A percentile compares a stretch with the other conserved stretches of the same genome.
Evolutionary conservation across 2,888 invertebrate species (phyloP).

Genomic region (Platerodrilus igneus): DNA sequence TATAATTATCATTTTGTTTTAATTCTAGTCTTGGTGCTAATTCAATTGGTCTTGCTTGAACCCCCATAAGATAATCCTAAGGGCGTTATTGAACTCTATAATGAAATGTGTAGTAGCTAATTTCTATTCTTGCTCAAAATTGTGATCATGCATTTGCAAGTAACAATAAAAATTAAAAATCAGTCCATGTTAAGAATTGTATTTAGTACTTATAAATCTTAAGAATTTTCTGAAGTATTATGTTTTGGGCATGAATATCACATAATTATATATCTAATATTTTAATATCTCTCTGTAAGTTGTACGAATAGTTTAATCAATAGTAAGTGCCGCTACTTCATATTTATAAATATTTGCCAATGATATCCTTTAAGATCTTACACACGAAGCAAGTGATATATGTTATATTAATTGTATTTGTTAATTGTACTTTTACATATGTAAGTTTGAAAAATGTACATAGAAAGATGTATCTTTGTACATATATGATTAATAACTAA

Average conservation of each 20-base stretch:
- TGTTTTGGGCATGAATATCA: constrained; percentile 8
- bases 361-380: constrained; percentile 24
- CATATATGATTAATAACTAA: constrained; percentile 47
- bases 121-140: constrained; percentile 18
- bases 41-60: too few species aligned
- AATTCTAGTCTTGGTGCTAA: too few species aligned
- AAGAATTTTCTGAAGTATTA: neutral
- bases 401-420: constrained; percentile 33
- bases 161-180: constrained; percentile 5
- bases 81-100: too few species aligned
- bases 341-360: constrained; percentile 21
- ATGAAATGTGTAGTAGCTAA: too few species aligned
- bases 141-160: constrained; percentile 12
- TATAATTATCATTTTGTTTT: too few species aligned
- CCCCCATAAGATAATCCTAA: too few species aligned
- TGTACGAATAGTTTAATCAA: constrained; percentile 17
- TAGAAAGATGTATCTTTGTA: constrained; percentile 51
- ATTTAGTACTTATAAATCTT: constrained; percentile 6
- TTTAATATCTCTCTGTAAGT: constrained; percentile 15
- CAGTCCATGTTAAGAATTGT: constrained; percentile 2
- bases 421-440: constrained; percentile 38
- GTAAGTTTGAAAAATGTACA: constrained; percentile 46
- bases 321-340: constrained; percentile 22
- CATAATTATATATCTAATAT: constrained; percentile 13
- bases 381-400: constrained; percentile 23